Percentiles rank a stretch among this genome's conserved stretches.
phyloP scores from a whole-genome alignment of 2,888 invertebrate genomes.

The Drosophila aldrichi region DNA sequence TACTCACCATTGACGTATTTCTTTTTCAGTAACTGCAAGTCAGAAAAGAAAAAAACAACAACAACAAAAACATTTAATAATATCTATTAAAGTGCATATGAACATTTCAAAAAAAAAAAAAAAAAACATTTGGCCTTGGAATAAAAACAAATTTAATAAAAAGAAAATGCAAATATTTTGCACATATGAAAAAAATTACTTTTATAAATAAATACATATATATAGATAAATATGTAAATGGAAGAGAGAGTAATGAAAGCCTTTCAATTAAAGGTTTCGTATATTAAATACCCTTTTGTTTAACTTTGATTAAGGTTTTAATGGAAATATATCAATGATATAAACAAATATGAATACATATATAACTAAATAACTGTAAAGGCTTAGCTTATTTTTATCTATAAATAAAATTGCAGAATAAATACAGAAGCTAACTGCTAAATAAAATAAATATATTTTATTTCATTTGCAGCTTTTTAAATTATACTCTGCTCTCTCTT shows the following conservation, averaged over 20 bases:
- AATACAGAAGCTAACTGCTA: too few relatives aligned
- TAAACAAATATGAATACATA: too few relatives aligned
- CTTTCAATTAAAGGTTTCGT: neutral
- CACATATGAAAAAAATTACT: neutral
- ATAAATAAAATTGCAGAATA: too few relatives aligned
- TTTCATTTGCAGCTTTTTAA: too few relatives aligned
- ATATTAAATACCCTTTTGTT: neutral
- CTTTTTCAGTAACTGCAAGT: constrained; percentile 83
- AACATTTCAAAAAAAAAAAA: constrained; percentile 7
- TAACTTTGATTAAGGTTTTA: too few relatives aligned
- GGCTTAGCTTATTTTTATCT: too few relatives aligned
- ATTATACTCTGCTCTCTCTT: too few relatives aligned
- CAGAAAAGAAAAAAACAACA: constrained; percentile 15
- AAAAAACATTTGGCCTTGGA: neutral
- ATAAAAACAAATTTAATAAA: neutral
- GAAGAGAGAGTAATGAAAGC: neutral
- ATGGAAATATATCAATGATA: too few relatives aligned
- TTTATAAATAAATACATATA: neutral
- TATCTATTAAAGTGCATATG: constrained; percentile 23
- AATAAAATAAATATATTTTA: too few relatives aligned
- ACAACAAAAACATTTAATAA: constrained; percentile 1
- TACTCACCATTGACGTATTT: constrained; percentile 84
- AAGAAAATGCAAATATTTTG: constrained; percentile 3
- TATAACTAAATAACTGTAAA: too few relatives aligned
- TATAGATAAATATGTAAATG: neutral